Base-by-base conservation (phyloP, 1,140 invertebrate genomes). In the Hetaerina americana region DNA sequence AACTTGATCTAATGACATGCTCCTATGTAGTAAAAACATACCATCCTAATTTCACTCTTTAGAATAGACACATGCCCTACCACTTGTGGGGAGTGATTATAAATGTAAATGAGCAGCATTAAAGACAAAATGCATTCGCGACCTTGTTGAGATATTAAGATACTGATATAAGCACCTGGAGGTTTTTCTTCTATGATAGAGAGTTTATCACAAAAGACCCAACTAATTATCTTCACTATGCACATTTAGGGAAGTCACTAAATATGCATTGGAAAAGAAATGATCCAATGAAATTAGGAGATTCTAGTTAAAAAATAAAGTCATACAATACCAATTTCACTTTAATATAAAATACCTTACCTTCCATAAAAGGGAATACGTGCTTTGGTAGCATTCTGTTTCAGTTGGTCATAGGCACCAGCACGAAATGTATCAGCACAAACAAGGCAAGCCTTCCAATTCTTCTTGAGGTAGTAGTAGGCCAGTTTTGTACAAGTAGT, bases 351-450 rank as follows among this genome's bases (percentile, higher is more conserved):
- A 8, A 5, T 29, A 25, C 27, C 57, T 75, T 80, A 95, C 94
- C 94, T 97, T 86, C 98, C 98, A 85, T 99, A 99, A 84, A 99
- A 99, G n/a, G 98, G 97, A 84, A 99, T 99, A 79, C 97, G 89
- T 18, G 98, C 98, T 83, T 99, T 99, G 25, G 97, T 99, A 74
- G 97, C 97, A 86, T 99, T 99, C 79, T 99, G 98, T 86, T 99
- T 99, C 49, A 99, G 88, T 83, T 99, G 98, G 87, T 99, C 98
- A 80, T 99, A 99, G 74, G 98, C 98, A 84, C 98, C 98, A 80
- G 98, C 98, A 84, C 98, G 90, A 83, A 99, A 99, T 71, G 98
- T 99, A 84, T 99, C 98, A 29, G 98, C 98, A 86, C 98, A 99
- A 66, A 99, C 96, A 27, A 99, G 84, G 80, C 95, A 98, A 28